Conservation (phyloP, 2,888 invertebrate species). For the Latrodectus hesperus region DNA sequence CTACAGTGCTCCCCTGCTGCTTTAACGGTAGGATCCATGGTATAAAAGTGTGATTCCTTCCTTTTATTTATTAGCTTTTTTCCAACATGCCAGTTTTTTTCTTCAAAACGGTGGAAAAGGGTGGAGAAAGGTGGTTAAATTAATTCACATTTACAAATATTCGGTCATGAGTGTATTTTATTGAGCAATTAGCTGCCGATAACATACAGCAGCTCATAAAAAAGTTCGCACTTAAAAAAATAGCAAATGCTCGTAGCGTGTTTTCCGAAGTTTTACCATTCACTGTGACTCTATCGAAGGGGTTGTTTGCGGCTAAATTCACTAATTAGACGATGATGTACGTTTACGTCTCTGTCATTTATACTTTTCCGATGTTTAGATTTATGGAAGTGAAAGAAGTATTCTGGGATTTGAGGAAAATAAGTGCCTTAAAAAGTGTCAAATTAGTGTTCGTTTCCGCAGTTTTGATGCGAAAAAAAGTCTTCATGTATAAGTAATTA, state of each 20-base stretch:
- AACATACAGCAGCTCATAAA: constrained; percentile 43
- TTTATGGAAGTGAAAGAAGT: not conserved
- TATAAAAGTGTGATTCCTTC: constrained; percentile 41
- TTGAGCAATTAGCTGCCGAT: constrained; percentile 61
- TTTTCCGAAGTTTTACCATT: not conserved
- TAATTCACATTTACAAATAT: constrained; percentile 64
- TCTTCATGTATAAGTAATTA: constrained; percentile 18
- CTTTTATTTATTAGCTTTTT: constrained; percentile 57
- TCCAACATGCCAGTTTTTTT: constrained; percentile 22
- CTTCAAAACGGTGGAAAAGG: not conserved
- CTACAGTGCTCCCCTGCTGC: constrained; percentile 9
- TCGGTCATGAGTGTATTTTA: constrained; percentile 55
- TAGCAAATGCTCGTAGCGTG: no score
- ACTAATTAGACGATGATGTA: constrained; percentile 41
- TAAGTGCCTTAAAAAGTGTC: constrained; percentile 17
- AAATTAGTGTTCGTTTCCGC: constrained; percentile 5
- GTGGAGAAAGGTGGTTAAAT: constrained; percentile 29
- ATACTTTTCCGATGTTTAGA: constrained; percentile 23
- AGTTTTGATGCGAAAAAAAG: constrained; percentile 11
- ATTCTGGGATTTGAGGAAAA: constrained; percentile 14
- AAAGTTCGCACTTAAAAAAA: constrained; percentile 8
- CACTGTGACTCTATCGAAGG: constrained; percentile 9
- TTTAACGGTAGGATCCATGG: constrained; percentile 13
- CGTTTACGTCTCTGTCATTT: constrained; percentile 49
- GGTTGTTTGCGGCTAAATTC: constrained; percentile 12